phyloP scores from a whole-genome alignment of 1,140 invertebrate genomes.

The Calliphora vicina region DNA sequence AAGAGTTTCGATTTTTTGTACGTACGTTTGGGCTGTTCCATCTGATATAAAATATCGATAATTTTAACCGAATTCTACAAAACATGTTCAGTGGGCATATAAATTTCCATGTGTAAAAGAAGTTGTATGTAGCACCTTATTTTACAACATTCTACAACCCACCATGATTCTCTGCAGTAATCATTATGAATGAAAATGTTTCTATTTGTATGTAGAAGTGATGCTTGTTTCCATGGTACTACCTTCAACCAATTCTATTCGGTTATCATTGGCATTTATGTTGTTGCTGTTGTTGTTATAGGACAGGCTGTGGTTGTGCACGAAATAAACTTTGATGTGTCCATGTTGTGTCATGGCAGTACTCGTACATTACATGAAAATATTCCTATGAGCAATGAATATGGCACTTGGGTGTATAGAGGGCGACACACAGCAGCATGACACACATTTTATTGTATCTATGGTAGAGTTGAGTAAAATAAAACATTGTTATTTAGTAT shows the following conservation, averaged over 20 bases:
- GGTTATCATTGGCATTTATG: neutral
- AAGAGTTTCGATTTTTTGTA: too few species aligned
- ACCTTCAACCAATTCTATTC: neutral
- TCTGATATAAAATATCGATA: too few species aligned
- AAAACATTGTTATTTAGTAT: neutral
- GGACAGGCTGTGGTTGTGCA: conserved; percentile 8
- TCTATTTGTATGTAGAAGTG: neutral
- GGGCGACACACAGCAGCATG: conserved; percentile 44
- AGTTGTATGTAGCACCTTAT: neutral
- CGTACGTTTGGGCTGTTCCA: too few species aligned
- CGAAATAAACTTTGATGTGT: conserved; percentile 61
- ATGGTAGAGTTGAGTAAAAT: neutral
- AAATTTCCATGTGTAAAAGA: too few species aligned
- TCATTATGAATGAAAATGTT: neutral
- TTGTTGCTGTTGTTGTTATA: conserved; percentile 16
- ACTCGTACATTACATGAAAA: conserved; percentile 47
- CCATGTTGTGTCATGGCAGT: conserved; percentile 53
- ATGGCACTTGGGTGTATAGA: conserved; percentile 63
- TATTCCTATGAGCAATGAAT: conserved; percentile 61
- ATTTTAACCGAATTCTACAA: too few species aligned
- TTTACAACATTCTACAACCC: neutral
- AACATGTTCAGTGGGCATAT: too few species aligned
- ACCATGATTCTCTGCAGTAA: neutral
- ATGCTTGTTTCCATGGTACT: neutral
- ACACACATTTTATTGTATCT: neutral